Conservation (phyloP, 1,140 invertebrate genomes). For the Aculops lycopersici region DNA sequence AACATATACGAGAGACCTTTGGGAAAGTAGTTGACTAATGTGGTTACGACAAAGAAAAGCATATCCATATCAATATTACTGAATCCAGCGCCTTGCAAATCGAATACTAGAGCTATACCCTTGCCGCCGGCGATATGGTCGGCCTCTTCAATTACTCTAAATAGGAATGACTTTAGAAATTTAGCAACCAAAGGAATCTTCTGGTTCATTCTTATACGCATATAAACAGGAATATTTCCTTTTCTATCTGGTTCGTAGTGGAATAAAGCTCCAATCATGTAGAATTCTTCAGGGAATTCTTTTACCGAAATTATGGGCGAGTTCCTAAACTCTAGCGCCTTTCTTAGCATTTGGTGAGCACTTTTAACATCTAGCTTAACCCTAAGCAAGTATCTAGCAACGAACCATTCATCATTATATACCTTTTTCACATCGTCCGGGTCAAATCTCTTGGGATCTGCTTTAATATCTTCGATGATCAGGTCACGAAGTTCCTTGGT, state of each 20-base stretch:
- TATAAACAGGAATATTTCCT: not conserved
- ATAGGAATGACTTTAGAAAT: not conserved
- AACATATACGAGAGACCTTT: conserved; percentile 3
- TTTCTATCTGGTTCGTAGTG: not conserved
- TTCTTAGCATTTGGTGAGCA: conserved; percentile 4
- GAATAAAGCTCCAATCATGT: not conserved
- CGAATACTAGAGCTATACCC: not conserved
- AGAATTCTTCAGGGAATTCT: conserved; percentile 5
- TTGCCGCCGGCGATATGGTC: not conserved
- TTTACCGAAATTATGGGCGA: conserved; percentile 3
- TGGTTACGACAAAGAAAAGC: conserved; percentile 1
- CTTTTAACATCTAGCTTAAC: conserved; percentile 3
- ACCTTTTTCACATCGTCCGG: not conserved
- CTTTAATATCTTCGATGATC: not conserved
- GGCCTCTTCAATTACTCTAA: not conserved
- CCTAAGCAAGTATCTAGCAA: conserved; percentile 8
- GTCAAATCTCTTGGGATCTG: not conserved
- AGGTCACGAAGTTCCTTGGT: not conserved
- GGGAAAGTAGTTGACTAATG: conserved; percentile 4
- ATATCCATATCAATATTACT: conserved; percentile 4
- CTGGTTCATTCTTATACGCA: not conserved
- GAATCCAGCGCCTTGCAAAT: not conserved
- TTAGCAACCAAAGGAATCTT: not conserved
- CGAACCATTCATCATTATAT: conserved; percentile 16
- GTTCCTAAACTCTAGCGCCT: conserved; percentile 8